Conservation (phyloP, 2,888 invertebrate genomes). For the Eristalis tenax region DNA sequence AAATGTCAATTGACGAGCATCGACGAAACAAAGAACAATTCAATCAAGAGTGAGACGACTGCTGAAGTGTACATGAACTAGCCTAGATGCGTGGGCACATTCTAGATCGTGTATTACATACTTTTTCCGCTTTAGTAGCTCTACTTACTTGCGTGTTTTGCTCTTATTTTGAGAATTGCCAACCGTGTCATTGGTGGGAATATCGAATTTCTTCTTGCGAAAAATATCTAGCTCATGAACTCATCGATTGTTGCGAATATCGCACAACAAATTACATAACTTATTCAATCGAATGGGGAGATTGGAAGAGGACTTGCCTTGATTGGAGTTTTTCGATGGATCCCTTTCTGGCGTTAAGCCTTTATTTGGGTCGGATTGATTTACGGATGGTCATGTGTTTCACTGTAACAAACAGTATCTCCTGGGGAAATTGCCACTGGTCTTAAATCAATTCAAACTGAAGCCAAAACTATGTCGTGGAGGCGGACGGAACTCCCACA, state of each 20-base stretch:
- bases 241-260: not conserved
- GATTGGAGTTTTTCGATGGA: no score
- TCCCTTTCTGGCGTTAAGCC: no score
- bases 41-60: not conserved
- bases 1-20: slow-evolving; percentile 50
- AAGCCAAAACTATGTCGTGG: no score
- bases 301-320: no score
- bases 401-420: no score
- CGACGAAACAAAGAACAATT: slow-evolving; percentile 29
- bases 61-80: slow-evolving; percentile 22
- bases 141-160: not conserved
- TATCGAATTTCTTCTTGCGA: not conserved
- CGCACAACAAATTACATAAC: not conserved
- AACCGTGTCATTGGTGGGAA: not conserved
- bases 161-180: not conserved
- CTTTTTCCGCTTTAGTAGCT: not conserved
- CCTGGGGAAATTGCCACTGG: no score
- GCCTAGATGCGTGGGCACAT: slow-evolving; percentile 65
- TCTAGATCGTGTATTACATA: slow-evolving; percentile 47
- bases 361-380: no score
- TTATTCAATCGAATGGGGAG: not conserved
- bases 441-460: no score
- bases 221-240: not conserved
- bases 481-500: no score
- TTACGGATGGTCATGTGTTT: no score